A percentile compares a stretch with the other conserved stretches of the same genome.
Evolutionary conservation across 2,113 vertebrate genomes (phyloP).

Genomic region (Lophius piscatorius): DNA sequence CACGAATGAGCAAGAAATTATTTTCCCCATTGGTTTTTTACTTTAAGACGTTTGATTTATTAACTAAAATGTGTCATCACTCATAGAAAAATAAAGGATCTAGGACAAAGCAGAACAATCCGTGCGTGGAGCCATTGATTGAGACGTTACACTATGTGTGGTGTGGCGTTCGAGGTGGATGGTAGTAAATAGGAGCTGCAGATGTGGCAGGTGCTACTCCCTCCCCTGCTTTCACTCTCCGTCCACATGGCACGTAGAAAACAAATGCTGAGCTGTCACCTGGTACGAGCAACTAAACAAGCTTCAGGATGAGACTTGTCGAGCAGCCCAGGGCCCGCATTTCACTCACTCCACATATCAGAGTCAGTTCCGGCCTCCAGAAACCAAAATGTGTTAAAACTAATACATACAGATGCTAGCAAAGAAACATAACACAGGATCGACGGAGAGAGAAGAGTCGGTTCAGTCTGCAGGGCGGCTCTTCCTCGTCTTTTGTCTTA

Average conservation of each 20-base stretch:
- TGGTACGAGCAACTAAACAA: slow-evolving; percentile 4
- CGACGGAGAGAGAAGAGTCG: background rate
- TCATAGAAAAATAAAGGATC: no score
- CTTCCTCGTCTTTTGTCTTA: no score
- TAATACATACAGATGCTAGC: slow-evolving; percentile 36
- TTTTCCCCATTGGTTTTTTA: no score
- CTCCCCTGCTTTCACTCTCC: slow-evolving; percentile 30
- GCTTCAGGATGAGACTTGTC: slow-evolving; percentile 17
- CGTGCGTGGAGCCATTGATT: background rate
- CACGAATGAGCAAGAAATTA: no score
- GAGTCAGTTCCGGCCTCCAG: background rate
- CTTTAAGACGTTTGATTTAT: no score
- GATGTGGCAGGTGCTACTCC: slow-evolving; percentile 20
- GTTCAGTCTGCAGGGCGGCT: no score
- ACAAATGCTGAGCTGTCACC: slow-evolving; percentile 19
- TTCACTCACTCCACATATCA: background rate
- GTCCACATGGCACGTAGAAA: slow-evolving; percentile 55
- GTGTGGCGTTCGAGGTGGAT: no score
- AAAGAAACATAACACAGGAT: slow-evolving; percentile 11
- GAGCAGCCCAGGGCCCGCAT: no score
- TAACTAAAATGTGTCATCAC: no score
- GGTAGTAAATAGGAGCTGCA: no score
- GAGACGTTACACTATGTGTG: slow-evolving; percentile 2
- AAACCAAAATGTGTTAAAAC: slow-evolving; percentile 55
- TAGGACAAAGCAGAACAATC: no score